A percentile compares a stretch with the other conserved stretches of the same genome.
phyloP scores from a whole-genome alignment of 1,140 invertebrate species.

The Diachasmimorpha longicaudata region DNA sequence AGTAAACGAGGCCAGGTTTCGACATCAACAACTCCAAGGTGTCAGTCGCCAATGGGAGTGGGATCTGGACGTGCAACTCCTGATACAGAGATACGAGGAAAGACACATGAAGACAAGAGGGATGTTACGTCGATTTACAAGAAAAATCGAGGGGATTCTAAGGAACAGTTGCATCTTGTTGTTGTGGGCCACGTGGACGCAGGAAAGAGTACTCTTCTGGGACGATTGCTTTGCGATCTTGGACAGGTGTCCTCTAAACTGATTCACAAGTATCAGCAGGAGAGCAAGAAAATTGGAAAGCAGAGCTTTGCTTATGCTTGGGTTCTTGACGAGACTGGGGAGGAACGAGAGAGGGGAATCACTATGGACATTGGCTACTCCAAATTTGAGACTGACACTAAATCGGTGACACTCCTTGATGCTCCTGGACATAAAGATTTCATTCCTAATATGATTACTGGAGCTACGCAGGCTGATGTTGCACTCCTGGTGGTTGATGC shows the following conservation, averaged over 20 bases:
- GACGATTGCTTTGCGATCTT: conserved; percentile 88
- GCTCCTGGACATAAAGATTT: conserved; percentile 98
- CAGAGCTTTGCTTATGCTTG: conserved; percentile 98
- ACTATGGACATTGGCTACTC: conserved; percentile 98
- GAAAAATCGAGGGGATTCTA: conserved; percentile 75
- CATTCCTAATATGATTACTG: conserved; percentile 99
- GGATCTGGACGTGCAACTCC: conserved; percentile 63
- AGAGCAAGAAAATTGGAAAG: conserved; percentile 97
- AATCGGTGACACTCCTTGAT: conserved; percentile 88
- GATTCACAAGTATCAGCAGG: conserved; percentile 98
- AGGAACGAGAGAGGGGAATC: conserved; percentile 88
- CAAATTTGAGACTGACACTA: conserved; percentile 90
- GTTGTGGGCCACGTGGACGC: conserved; percentile 99
- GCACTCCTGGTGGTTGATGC: conserved; percentile 96
- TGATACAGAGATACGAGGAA: conserved; percentile 49
- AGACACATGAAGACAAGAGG: conserved; percentile 64
- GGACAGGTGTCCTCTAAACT: conserved; percentile 89
- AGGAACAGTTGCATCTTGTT: conserved; percentile 91
- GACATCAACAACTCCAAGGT: conserved; percentile 58
- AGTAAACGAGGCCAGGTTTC: conserved; percentile 41
- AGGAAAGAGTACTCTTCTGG: conserved; percentile 98
- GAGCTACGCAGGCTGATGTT: conserved; percentile 96
- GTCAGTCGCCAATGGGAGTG: conserved; percentile 67
- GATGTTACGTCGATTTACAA: conserved; percentile 70
- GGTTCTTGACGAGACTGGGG: conserved; percentile 99